Conservation (phyloP, 2,888 invertebrate genomes). For the Amaurobius ferox region DNA sequence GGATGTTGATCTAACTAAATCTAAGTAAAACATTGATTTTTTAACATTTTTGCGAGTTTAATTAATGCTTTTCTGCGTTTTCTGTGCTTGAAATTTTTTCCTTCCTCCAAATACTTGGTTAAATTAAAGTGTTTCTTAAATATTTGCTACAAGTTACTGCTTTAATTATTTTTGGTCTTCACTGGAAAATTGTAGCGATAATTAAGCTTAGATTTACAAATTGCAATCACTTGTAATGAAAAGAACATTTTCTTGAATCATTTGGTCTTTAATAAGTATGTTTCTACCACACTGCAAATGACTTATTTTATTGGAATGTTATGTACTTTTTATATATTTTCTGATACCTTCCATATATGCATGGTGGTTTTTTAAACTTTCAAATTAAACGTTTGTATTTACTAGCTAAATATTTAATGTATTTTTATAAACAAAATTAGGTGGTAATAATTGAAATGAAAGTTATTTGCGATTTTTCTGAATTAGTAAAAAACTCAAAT, state of each 20-base stretch:
- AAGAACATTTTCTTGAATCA: not conserved
- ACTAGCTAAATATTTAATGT: too few relatives aligned
- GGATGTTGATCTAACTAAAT: slow-evolving; percentile 41
- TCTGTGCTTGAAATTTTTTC: not conserved
- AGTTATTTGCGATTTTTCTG: too few relatives aligned
- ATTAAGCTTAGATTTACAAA: slow-evolving; percentile 54
- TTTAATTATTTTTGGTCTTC: slow-evolving; percentile 53
- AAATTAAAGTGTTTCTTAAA: slow-evolving; percentile 58
- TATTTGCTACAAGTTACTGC: slow-evolving; percentile 50
- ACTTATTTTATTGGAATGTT: too few relatives aligned
- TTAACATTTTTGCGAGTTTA: not conserved
- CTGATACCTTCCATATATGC: too few relatives aligned
- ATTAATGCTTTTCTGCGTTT: not conserved
- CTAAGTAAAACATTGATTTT: slow-evolving; percentile 49
- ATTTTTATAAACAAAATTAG: too few relatives aligned
- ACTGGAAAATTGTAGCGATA: slow-evolving; percentile 39
- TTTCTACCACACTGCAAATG: too few relatives aligned
- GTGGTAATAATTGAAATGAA: too few relatives aligned
- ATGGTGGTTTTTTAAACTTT: too few relatives aligned
- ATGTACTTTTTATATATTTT: too few relatives aligned
- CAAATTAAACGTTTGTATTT: too few relatives aligned
- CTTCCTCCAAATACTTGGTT: slow-evolving; percentile 18
- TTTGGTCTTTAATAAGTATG: not conserved
- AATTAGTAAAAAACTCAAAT: too few relatives aligned
- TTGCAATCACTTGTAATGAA: slow-evolving; percentile 52